Conservation (phyloP, 2,888 invertebrate species). For the Troides oblongomaculatus region DNA sequence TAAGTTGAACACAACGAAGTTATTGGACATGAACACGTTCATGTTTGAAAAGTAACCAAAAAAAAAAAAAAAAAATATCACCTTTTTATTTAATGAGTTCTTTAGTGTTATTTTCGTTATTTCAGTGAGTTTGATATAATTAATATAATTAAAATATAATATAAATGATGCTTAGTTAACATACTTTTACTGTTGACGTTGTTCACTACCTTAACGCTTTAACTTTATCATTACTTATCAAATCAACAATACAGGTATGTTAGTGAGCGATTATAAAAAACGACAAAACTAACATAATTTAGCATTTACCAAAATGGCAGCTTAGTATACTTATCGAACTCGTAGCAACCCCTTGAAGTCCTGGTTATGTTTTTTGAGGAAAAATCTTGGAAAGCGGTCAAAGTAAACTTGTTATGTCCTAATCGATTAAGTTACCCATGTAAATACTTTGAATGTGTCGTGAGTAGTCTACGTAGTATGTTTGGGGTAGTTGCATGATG, state of each 20-base stretch:
- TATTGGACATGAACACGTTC: background rate
- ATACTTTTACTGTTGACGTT: constrained; percentile 65
- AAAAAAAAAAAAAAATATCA: constrained; percentile 16
- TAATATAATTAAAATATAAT: constrained; percentile 41
- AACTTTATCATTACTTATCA: background rate
- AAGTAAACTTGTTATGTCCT: constrained; percentile 27
- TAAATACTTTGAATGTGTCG: constrained; percentile 3
- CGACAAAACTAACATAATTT: constrained; percentile 46
- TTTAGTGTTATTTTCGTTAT: constrained; percentile 29
- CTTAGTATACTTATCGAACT: constrained; percentile 54
- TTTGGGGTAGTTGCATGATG: constrained; percentile 7
- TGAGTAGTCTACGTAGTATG: background rate
- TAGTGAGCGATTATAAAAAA: constrained; percentile 55
- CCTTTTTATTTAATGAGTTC: constrained; percentile 23
- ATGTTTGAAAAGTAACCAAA: no score
- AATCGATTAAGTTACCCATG: background rate
- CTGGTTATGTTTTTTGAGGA: constrained; percentile 43
- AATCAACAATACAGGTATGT: constrained; percentile 65
- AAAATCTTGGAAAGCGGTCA: constrained; percentile 44
- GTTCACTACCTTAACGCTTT: constrained; percentile 9
- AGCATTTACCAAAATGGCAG: constrained; percentile 80
- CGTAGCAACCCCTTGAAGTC: constrained; percentile 53
- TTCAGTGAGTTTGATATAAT: constrained; percentile 25
- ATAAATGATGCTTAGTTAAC: constrained; percentile 51
- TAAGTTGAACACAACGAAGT: constrained; percentile 7